Percentiles rank a stretch among this genome's conserved stretches.
These are phyloP conservation scores for Bembecia ichneumoniformis DNA, from an alignment of 2,888 invertebrate species.

Conservation along the genomic window DNA sequence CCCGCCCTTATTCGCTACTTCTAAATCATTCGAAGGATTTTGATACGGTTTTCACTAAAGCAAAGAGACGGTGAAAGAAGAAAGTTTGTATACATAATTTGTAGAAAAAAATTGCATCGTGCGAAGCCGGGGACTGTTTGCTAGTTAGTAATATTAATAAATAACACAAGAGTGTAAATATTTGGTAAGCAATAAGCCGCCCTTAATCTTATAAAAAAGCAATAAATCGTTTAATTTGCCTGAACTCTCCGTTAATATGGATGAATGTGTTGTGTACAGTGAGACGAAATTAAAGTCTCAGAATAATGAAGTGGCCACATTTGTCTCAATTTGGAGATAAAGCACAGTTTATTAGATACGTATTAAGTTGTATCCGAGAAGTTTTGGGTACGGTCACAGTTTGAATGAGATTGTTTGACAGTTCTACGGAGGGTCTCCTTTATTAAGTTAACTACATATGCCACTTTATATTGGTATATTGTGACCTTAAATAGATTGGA, in stretches of 20 bases:
- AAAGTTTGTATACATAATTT: no score
- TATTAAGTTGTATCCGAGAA: slow-evolving; percentile 1
- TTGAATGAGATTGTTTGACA: slow-evolving; percentile 34
- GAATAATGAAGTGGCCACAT: slow-evolving; percentile 61
- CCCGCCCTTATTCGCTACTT: no score
- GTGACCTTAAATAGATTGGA: no score
- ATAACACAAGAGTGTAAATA: no score
- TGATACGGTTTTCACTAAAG: no score
- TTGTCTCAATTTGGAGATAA: slow-evolving; percentile 56
- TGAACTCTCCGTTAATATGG: slow-evolving; percentile 42
- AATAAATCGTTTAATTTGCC: slow-evolving; percentile 52
- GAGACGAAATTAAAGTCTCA: slow-evolving; percentile 55
- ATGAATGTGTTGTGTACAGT: slow-evolving; percentile 52
- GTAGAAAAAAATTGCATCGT: no score
- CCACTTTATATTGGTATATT: no score
- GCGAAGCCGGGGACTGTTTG: no score
- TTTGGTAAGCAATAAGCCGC: no score
- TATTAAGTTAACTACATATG: slow-evolving; percentile 10
- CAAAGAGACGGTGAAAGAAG: no score
- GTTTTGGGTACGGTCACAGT: slow-evolving; percentile 4
- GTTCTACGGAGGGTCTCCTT: slow-evolving; percentile 25
- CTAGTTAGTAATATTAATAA: no score
- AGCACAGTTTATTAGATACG: slow-evolving; percentile 13
- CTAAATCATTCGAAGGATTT: no score
- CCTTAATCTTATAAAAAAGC: slow-evolving; percentile 19